A percentile compares a stretch with the other conserved stretches of the same genome.
phyloP scores from a whole-genome alignment of 2,888 invertebrate species.

The Furcula furcula region DNA sequence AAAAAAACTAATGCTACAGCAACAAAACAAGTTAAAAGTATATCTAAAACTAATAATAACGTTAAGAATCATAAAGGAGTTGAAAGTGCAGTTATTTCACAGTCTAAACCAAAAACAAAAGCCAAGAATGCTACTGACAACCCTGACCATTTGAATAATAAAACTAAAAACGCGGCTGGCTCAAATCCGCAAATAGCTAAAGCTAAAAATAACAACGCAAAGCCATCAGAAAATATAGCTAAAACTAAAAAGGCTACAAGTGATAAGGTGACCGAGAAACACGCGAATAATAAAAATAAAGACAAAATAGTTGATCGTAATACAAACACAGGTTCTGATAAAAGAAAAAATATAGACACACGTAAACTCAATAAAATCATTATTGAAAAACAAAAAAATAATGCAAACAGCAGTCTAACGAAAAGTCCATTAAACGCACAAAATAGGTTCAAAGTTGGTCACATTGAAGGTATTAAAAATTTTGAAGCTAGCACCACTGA shows the following conservation, averaged over 20 bases:
- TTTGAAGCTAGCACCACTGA: constrained; percentile 13
- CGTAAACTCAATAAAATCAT: constrained; percentile 5
- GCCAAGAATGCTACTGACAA: background rate
- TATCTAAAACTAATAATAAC: too few species aligned
- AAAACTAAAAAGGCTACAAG: background rate
- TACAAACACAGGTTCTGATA: constrained; percentile 1
- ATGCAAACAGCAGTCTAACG: constrained; percentile 7
- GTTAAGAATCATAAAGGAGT: too few species aligned
- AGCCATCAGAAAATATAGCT: background rate
- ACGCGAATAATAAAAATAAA: constrained; percentile 4
- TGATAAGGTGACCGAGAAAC: background rate
- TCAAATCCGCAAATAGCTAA: background rate
- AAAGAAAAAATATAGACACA: constrained; percentile 2
- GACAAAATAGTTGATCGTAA: background rate
- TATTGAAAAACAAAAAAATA: constrained; percentile 3
- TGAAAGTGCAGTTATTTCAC: too few species aligned
- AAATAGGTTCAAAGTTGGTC: constrained; percentile 13
- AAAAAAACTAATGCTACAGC: background rate
- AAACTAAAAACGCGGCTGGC: constrained; percentile 4
- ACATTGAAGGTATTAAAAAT: constrained; percentile 3
- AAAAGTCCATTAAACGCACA: constrained; percentile 12
- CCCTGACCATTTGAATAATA: background rate
- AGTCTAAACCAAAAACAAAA: too few species aligned
- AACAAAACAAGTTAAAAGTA: too few species aligned
- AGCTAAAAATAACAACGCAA: background rate